Evolutionary conservation across 2,113 vertebrate genomes (phyloP).

Genomic region (Trichechus manatus): DNA sequence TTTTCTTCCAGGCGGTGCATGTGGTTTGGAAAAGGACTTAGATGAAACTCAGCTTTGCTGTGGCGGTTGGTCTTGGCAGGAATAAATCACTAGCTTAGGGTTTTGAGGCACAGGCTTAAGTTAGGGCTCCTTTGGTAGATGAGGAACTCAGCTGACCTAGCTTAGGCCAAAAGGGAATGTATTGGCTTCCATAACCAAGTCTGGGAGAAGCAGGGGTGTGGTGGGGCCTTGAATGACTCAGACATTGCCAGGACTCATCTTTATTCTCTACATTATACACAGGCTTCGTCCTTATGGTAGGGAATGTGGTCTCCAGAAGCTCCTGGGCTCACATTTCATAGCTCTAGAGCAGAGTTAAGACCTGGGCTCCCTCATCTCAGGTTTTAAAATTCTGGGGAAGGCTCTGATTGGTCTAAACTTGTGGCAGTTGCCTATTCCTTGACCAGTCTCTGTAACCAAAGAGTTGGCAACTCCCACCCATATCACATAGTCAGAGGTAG

Average conservation of each 20-base stretch:
- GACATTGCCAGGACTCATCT: background rate
- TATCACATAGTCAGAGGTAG: background rate
- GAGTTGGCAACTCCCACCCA: background rate
- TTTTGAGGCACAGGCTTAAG: conserved; percentile 53
- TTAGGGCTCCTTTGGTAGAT: background rate
- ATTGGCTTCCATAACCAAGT: background rate
- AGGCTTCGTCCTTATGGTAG: background rate
- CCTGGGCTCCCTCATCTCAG: background rate
- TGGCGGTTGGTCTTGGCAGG: background rate
- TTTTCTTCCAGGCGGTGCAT: conserved; percentile 6
- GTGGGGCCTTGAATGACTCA: background rate
- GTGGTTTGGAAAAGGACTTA: conserved; percentile 15
- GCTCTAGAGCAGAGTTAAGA: background rate
- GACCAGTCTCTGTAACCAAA: background rate
- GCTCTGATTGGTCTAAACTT: background rate
- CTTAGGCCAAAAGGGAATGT: background rate
- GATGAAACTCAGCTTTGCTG: background rate
- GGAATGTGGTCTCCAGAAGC: background rate
- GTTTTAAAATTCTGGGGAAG: background rate
- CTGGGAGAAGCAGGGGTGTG: background rate
- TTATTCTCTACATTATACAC: background rate
- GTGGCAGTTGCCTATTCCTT: background rate
- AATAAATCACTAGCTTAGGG: conserved; percentile 55
- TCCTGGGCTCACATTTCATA: background rate
- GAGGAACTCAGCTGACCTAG: background rate